A percentile compares a stretch with the other conserved stretches of the same genome.
Conservation (phyloP, 2,888 invertebrate genomes). For the Drosophila subquinaria region DNA sequence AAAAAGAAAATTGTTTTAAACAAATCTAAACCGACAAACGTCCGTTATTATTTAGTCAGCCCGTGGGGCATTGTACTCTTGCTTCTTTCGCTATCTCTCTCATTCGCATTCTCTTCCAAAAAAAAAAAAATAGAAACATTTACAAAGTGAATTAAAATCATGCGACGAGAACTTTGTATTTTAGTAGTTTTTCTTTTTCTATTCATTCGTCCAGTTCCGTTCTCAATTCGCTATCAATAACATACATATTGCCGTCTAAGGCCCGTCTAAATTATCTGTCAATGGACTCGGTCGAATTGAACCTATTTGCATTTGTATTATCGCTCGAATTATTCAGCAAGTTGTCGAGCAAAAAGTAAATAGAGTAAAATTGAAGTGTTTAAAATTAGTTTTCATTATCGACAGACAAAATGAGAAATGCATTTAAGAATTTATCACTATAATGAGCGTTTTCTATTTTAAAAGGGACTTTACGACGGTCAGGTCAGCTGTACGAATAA, state of each 20-base stretch:
- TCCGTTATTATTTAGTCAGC: constrained; percentile 6
- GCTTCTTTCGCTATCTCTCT: constrained; percentile 1
- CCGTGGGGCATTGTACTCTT: constrained; percentile 34
- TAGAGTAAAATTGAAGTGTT: constrained; percentile 18
- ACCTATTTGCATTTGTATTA: constrained; percentile 52
- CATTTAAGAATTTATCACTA: constrained; percentile 24
- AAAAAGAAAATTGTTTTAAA: constrained; percentile 5
- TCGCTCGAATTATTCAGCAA: constrained; percentile 31
- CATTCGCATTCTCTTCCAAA: neutral
- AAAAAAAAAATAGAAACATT: neutral
- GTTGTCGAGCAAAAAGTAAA: constrained; percentile 25
- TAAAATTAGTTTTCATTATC: constrained; percentile 47
- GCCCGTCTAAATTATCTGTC: constrained; percentile 51
- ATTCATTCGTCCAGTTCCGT: constrained; percentile 26
- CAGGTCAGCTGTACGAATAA: neutral
- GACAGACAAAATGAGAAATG: constrained; percentile 36
- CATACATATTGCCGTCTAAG: constrained; percentile 9
- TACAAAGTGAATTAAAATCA: constrained; percentile 23
- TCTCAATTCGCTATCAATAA: constrained; percentile 25
- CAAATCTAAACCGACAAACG: constrained; percentile 15
- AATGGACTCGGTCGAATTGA: constrained; percentile 47
- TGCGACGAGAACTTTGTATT: constrained; percentile 39
- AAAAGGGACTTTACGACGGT: neutral
- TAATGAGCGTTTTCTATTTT: constrained; percentile 11
- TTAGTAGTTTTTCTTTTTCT: constrained; percentile 18